Conservation (phyloP, 2,888 invertebrate species). For the Acholoe squamosa region DNA sequence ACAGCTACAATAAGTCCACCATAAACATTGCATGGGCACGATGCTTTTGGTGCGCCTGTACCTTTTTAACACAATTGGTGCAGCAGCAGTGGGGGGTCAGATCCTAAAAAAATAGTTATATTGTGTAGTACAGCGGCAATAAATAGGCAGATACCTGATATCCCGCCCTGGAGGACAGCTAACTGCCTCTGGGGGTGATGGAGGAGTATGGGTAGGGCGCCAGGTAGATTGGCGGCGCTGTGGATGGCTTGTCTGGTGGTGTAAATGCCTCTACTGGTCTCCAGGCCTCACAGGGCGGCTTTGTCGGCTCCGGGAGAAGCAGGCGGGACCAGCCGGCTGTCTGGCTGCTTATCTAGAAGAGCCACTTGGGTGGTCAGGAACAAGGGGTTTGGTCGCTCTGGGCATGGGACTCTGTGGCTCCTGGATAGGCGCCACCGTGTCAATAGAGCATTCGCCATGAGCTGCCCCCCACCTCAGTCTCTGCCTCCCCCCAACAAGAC, state of each 20-base stretch:
- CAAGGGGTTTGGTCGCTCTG: neutral
- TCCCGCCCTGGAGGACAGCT: neutral
- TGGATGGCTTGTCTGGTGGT: neutral
- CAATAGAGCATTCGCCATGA: conserved; percentile 1
- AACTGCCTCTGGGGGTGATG: too few relatives aligned
- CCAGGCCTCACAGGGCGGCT: neutral
- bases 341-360: conserved; percentile 29
- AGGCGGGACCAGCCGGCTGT: neutral
- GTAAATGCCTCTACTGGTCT: conserved; percentile 19
- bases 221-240: neutral
- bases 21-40: neutral
- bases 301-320: neutral
- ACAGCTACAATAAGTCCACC: neutral
- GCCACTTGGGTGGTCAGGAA: conserved; percentile 41
- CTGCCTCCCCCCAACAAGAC: too few relatives aligned
- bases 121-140: neutral
- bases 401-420: neutral
- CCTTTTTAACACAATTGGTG: too few relatives aligned
- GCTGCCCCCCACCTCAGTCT: neutral
- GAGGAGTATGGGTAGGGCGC: neutral
- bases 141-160: neutral
- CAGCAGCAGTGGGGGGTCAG: too few relatives aligned
- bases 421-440: conserved; percentile 15
- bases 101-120: neutral
- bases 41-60: neutral